Percentiles rank a stretch among this genome's conserved stretches.
phyloP scores from a whole-genome alignment of 2,797 vertebrate species.

The Etheostoma nigrum region DNA sequence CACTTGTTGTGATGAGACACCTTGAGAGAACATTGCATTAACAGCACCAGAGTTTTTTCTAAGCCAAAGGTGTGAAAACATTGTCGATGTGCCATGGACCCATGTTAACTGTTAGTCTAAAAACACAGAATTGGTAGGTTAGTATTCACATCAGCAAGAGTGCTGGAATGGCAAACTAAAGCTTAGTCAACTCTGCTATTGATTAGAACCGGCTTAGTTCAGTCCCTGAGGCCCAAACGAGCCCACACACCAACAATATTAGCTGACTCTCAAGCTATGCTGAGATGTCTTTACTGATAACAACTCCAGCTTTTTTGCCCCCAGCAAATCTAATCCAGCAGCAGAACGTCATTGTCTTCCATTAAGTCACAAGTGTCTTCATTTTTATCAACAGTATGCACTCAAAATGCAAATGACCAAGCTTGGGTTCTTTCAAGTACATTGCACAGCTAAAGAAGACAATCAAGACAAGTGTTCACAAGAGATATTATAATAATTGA shows the following conservation, averaged over 20 bases:
- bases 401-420: conserved; percentile 74
- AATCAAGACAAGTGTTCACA: conserved; percentile 12
- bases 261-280: conserved; percentile 20
- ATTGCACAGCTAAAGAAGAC: conserved; percentile 5
- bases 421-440: conserved; percentile 23
- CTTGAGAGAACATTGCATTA: conserved; percentile 49
- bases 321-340: conserved; percentile 46
- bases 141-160: conserved; percentile 39
- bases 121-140: conserved; percentile 36
- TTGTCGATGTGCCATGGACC: conserved; percentile 34
- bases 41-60: conserved; percentile 18
- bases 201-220: conserved; percentile 56
- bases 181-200: conserved; percentile 57
- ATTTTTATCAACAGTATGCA: conserved; percentile 58
- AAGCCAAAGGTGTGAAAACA: conserved; percentile 30
- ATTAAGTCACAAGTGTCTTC: conserved; percentile 64
- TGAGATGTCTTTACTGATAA: conserved; percentile 34
- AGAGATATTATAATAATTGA: conserved; percentile 27
- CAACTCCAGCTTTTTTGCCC: conserved; percentile 23
- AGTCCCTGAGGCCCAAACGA: conserved; percentile 29
- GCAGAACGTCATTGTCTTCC: conserved; percentile 45
- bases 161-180: conserved; percentile 48
- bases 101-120: conserved; percentile 28
- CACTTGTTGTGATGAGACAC: conserved; percentile 53
- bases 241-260: conserved; percentile 42